Evolutionary conservation across 2,888 invertebrate species (phyloP).

Genomic region (Bombylius major): DNA sequence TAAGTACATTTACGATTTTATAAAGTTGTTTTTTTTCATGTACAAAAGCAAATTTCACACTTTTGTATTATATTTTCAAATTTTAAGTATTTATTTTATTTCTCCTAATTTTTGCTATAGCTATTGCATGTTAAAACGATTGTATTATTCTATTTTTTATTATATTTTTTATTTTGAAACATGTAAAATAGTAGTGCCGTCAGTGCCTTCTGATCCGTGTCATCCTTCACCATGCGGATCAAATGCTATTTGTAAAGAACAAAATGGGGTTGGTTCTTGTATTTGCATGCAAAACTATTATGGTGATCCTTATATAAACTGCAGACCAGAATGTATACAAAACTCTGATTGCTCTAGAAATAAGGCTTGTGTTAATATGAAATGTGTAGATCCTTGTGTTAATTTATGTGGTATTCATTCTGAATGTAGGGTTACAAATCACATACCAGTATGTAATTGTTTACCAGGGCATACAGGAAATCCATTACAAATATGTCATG

Average conservation of each 20-base stretch:
- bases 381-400: conserved; percentile 71
- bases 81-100: background rate
- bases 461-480: conserved; percentile 63
- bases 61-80: conserved; percentile 24
- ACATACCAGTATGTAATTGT: conserved; percentile 68
- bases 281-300: conserved; percentile 68
- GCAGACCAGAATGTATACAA: conserved; percentile 78
- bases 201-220: conserved; percentile 51
- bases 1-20: conserved; percentile 34
- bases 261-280: conserved; percentile 70
- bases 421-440: conserved; percentile 69
- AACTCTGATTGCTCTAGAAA: conserved; percentile 69
- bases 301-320: conserved; percentile 76
- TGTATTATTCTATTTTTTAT: no score
- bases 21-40: background rate
- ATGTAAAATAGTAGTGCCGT: conserved; percentile 37
- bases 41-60: background rate
- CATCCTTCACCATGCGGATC: conserved; percentile 75
- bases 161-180: background rate
- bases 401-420: conserved; percentile 75
- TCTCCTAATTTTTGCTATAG: no score
- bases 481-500: conserved; percentile 57
- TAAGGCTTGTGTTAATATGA: conserved; percentile 69
- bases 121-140: background rate
- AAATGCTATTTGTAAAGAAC: conserved; percentile 73